These are phyloP conservation scores for Phaonia tiefii DNA, from an alignment of 2,888 invertebrate species.

Conservation along the genomic window DNA sequence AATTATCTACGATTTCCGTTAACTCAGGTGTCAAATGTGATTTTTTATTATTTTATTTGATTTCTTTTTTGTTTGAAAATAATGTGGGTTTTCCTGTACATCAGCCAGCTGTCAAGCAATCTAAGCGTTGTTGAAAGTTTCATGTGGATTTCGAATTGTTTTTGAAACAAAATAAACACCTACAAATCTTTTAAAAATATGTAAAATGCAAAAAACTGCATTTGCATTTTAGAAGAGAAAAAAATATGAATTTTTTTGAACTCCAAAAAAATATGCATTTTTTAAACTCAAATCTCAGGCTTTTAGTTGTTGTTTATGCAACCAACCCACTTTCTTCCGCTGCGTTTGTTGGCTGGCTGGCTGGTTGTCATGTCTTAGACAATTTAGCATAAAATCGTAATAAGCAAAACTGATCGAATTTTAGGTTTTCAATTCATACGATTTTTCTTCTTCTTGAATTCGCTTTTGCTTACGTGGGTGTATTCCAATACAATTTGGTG, in stretches of 20 bases:
- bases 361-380: slow-evolving; percentile 32
- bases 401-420: slow-evolving; percentile 48
- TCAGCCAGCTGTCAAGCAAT: not conserved
- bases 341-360: slow-evolving; percentile 28
- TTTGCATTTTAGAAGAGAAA: not conserved
- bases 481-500: slow-evolving; percentile 34
- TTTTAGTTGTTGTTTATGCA: slow-evolving; percentile 17
- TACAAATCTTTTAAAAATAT: slow-evolving; percentile 19
- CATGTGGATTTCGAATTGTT: not conserved
- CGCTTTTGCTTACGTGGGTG: slow-evolving; percentile 16
- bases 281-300: not conserved
- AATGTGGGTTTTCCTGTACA: slow-evolving; percentile 37
- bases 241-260: slow-evolving; percentile 9
- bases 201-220: slow-evolving; percentile 6
- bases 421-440: slow-evolving; percentile 18
- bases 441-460: not conserved
- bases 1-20: slow-evolving; percentile 49
- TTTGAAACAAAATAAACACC: slow-evolving; percentile 14
- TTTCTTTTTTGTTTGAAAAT: slow-evolving; percentile 35
- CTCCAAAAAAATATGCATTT: slow-evolving; percentile 15
- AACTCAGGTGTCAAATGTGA: slow-evolving; percentile 57
- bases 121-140: not conserved
- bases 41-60: slow-evolving; percentile 34
- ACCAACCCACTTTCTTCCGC: slow-evolving; percentile 64
- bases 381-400: slow-evolving; percentile 63